A percentile compares a stretch with the other conserved stretches of the same genome.
phyloP scores from a whole-genome alignment of 2,797 vertebrate genomes.

The Syndactyla subalaris region DNA sequence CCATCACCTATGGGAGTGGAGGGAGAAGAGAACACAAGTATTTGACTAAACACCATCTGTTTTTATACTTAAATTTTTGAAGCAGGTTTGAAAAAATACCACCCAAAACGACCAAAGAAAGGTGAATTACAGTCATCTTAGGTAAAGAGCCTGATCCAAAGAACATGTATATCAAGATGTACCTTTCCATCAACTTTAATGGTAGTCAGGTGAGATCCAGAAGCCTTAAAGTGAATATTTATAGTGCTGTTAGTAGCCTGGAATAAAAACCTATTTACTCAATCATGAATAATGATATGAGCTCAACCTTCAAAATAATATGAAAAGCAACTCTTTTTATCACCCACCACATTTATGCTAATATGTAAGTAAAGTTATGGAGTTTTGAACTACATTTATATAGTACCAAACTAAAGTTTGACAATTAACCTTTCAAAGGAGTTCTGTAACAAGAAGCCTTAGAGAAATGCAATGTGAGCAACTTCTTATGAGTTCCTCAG shows the following conservation, averaged over 20 bases:
- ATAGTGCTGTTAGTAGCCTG: neutral
- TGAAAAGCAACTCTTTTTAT: conserved; percentile 53
- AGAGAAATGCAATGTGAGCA: neutral
- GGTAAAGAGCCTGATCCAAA: neutral
- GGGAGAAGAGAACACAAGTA: neutral
- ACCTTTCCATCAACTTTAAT: conserved; percentile 2
- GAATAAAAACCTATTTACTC: conserved; percentile 54
- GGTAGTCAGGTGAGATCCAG: neutral
- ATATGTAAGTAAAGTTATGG: neutral
- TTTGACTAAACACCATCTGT: neutral
- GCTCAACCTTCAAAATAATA: conserved; percentile 25
- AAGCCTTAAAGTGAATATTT: conserved; percentile 16
- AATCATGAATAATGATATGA: conserved; percentile 50
- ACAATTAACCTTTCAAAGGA: conserved; percentile 36
- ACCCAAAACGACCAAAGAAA: neutral
- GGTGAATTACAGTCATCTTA: neutral
- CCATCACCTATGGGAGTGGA: neutral
- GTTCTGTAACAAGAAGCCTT: neutral
- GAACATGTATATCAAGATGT: neutral
- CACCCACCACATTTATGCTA: conserved; percentile 11
- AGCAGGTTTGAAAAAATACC: neutral
- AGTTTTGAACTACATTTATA: neutral
- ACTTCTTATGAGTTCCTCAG: neutral
- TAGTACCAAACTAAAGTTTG: neutral
- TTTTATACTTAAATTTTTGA: neutral